These are phyloP conservation scores for Otolemur crassicaudatus DNA, from an alignment of 2,797 vertebrate species.

Conservation along the genomic window DNA sequence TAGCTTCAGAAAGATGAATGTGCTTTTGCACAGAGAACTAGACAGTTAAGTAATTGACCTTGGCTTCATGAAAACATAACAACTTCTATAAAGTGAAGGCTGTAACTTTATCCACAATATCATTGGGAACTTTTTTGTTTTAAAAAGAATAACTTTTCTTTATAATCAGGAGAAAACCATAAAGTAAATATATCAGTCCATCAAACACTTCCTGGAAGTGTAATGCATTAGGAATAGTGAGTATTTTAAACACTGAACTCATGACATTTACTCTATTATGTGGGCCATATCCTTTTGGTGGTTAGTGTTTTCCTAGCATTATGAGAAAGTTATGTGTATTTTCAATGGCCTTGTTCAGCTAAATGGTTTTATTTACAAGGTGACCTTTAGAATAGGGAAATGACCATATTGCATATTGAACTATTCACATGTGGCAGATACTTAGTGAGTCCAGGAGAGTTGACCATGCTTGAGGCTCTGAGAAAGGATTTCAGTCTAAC, in stretches of 20 bases:
- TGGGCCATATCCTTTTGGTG: slow-evolving; percentile 48
- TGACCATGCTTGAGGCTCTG: neutral
- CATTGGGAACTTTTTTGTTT: neutral
- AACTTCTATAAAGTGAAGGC: slow-evolving; percentile 49
- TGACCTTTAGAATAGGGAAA: slow-evolving; percentile 65
- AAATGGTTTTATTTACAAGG: slow-evolving; percentile 55
- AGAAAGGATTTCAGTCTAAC: slow-evolving; percentile 18
- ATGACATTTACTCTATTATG: slow-evolving; percentile 53
- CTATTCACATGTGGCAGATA: neutral
- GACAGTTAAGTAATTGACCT: neutral
- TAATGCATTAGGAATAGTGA: slow-evolving; percentile 28
- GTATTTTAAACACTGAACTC: slow-evolving; percentile 48
- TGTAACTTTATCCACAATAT: slow-evolving; percentile 57
- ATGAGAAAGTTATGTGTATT: slow-evolving; percentile 26
- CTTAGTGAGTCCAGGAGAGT: neutral
- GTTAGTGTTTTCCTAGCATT: slow-evolving; percentile 63
- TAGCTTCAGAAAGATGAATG: neutral
- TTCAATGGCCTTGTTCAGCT: slow-evolving; percentile 50
- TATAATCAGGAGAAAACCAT: slow-evolving; percentile 37
- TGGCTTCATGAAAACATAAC: neutral
- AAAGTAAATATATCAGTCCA: slow-evolving; percentile 48
- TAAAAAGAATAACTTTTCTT: slow-evolving; percentile 29
- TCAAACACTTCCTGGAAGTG: slow-evolving; percentile 64
- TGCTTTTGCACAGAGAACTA: neutral
- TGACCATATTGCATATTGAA: neutral